Conservation (phyloP, 2,797 vertebrate species). For the Enteromius radiatus region DNA sequence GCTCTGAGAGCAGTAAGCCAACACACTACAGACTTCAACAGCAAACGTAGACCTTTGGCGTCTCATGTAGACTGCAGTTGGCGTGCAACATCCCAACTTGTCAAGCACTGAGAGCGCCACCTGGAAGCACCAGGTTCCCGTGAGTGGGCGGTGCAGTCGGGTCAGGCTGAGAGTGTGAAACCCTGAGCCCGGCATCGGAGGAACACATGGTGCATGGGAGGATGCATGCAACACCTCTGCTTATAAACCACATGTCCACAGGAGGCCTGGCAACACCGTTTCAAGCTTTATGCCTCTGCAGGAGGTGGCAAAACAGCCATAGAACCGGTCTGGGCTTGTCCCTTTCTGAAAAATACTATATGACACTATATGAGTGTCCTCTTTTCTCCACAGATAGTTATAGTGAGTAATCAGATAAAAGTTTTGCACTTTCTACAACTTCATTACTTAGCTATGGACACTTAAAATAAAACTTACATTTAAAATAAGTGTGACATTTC, state of each 20-base stretch:
- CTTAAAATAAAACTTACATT: too few relatives aligned
- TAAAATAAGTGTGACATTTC: too few relatives aligned
- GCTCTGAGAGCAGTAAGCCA: not conserved
- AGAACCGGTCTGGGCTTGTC: slow-evolving; percentile 11
- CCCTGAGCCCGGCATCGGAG: slow-evolving; percentile 18
- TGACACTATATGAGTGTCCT: not conserved
- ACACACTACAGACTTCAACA: not conserved
- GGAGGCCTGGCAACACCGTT: slow-evolving; percentile 11
- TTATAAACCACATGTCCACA: slow-evolving; percentile 43
- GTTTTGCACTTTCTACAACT: not conserved
- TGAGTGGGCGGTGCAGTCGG: slow-evolving; percentile 33
- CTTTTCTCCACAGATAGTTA: not conserved
- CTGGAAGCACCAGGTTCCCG: slow-evolving; percentile 30
- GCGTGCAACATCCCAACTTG: not conserved
- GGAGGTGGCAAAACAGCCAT: not conserved
- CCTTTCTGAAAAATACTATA: not conserved
- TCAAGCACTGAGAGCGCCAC: slow-evolving; percentile 13
- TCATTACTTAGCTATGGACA: not conserved
- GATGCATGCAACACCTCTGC: slow-evolving; percentile 40
- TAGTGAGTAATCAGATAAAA: not conserved
- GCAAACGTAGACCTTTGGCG: not conserved
- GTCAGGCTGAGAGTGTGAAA: slow-evolving; percentile 22
- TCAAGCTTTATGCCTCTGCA: slow-evolving; percentile 7
- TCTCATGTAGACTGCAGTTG: not conserved
- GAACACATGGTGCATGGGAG: slow-evolving; percentile 56